Base-by-base conservation (phyloP, 1,140 invertebrate species). In the Drosophila kikkawai region DNA sequence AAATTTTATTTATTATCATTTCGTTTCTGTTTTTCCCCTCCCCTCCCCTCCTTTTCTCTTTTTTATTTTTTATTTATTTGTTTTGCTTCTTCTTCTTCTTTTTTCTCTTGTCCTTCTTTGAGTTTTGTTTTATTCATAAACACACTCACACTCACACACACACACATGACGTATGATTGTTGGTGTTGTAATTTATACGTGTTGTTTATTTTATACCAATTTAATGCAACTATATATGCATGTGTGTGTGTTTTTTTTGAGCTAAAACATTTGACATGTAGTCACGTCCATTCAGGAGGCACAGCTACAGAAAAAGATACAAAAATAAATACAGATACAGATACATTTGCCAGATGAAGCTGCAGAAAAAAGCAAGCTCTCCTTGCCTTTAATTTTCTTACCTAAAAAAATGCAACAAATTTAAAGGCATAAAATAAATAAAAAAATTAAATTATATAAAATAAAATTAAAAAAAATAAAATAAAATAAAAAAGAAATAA, bases 131-230 rank as follows among this genome's bases (percentile, higher is more conserved):
- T 77, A 84, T 76, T 88, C 73, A 82, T 80, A 79, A 64, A 58
- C 60, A 65, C 55, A 53, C 22, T 53, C n/a, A 73, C 50, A 41
- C 17, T n/a, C n/a, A 63, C 42, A 48, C 50, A 51, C 39, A 37
- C 12, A 45, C 17, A 55, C 59, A 48, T 74, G 73, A 59, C 32
- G 67, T 74, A 48, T 68, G 76, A 53, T 56, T 68, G 59, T 48
- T 79, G 82, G 39, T 69, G 65, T 57, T 80, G 73, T 87, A 88
- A 83, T 88, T 88, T 87, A 88, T 87, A 83, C 80, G 80, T 88
- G 83, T 74, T 88, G 83, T 87, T 87, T 88, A 88, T 84, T 87
- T 87, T 88, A 88, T 88, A 79, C 73, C 83, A 88, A 87, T 87
- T 88, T 87, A 83, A 87, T 88, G 83, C 84, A 88, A 87, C 80